Percentiles rank a stretch among this genome's conserved stretches.
Conservation (phyloP, 2,113 vertebrate species). For the Eleginops maclovinus region DNA sequence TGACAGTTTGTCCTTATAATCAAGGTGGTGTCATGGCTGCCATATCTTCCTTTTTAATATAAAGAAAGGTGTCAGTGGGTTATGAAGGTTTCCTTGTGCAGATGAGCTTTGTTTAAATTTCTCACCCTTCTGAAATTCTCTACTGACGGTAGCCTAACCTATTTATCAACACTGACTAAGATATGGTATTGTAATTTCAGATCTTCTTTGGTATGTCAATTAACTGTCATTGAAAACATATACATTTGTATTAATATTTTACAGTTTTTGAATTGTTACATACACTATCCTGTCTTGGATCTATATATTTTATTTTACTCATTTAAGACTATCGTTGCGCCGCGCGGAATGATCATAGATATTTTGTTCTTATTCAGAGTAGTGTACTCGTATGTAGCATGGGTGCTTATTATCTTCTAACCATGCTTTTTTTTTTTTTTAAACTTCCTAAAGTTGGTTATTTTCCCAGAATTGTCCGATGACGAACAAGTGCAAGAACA, state of each 20-base stretch:
- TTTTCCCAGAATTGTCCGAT: conserved; percentile 65
- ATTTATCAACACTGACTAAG: conserved; percentile 68
- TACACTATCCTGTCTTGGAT: conserved; percentile 79
- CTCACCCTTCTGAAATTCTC: conserved; percentile 32
- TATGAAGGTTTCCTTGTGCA: conserved; percentile 10
- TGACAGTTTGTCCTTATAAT: conserved; percentile 27
- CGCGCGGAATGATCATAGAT: conserved; percentile 96
- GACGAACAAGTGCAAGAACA: conserved; percentile 76
- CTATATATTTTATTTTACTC: conserved; percentile 86
- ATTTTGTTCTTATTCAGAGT: conserved; percentile 92
- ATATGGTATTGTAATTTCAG: conserved; percentile 54
- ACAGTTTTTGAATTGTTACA: conserved; percentile 81
- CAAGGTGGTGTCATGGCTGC: conserved; percentile 17
- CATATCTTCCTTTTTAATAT: background rate
- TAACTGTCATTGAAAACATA: conserved; percentile 48
- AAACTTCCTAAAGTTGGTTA: conserved; percentile 63
- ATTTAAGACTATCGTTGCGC: conserved; percentile 97
- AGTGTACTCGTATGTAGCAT: conserved; percentile 78
- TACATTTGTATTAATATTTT: conserved; percentile 84
- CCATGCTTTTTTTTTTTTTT: conserved; percentile 53
- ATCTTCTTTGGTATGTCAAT: conserved; percentile 37
- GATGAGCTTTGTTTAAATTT: conserved; percentile 42
- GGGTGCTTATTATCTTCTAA: conserved; percentile 65
- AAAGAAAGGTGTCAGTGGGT: conserved; percentile 5
- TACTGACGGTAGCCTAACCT: conserved; percentile 25